Base-by-base conservation (phyloP, 2,888 invertebrate species). In the Neria commutata region DNA sequence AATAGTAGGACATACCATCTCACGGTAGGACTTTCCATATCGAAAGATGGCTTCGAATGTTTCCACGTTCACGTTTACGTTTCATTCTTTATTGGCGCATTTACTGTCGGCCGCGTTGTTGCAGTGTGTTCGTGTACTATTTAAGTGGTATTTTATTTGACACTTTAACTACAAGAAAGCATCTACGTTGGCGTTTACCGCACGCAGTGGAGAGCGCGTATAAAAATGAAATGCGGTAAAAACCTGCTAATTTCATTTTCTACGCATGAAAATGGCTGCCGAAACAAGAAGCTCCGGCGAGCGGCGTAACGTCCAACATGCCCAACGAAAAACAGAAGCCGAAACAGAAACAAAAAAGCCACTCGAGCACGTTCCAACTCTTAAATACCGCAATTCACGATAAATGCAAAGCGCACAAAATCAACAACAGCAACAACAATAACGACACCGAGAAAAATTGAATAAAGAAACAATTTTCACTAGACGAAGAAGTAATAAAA, bases 361-460 rank as follows among this genome's bases (percentile, higher is more conserved):
- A 50, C 50, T 50, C 33, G 33, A 50, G 50, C 56, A 56, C 56
- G 56, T 56, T 50, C 21, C 34, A 11, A 42, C 50, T 21, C 56
- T 56, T 45, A 56, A 50, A 53, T 19, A 3, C 21, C 17, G 42
- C 42, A 42, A 42, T 42, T 42, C 42, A 42, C 21, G n/a, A 21
- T 42, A 42, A 29, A n/a, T n/a, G 29, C 6, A 29, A 29, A 8
- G 29, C 6, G 29, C 6, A 29, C 6, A 19, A 42, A 42, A 42
- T 19, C 17, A 17, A 19, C 26, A 25, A 52, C 24, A 26, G 23
- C 19, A 40, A 40, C 40, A 14, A 14, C 16, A 19, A 49, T 17
- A 33, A 26, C 14, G 14, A 21, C 19, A 45, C 16, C 11, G 11
- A 29, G 6, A 29, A 29, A 11, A 29, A 29, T 29, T 29, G 29